Base-by-base conservation (phyloP, 2,797 vertebrate genomes). In the Anisognathus igniventris region DNA sequence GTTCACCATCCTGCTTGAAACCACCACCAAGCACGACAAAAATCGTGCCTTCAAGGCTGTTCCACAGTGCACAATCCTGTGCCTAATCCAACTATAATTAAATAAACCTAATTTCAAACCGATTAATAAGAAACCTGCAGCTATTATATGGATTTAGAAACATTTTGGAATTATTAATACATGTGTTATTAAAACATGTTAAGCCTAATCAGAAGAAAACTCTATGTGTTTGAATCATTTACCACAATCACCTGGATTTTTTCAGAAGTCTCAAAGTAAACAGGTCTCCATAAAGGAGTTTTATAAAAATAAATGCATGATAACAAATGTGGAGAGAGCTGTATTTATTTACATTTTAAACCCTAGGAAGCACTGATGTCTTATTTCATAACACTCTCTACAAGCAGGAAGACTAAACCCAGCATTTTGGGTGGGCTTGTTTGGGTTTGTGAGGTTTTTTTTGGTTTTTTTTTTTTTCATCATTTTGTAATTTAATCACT, bases 391-490 rank as follows among this genome's bases (percentile, higher is more conserved):
- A 88, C 76, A 93, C 40, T 44, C 35, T 77, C 39, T 61, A 27
- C 19, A 65, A 86, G 57, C 57, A 65, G 42, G 53, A 96, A 83
- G 47, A 65, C 35, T 50, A 91, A 88, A 80, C 12, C 9, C 47
- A 86, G 47, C 70, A 35, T 83, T 94, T 92, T 94, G 82, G 65
- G 90, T 92, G 91, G 91, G 68, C 61, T 61, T 88, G 37, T 91
- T 86, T 83, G 53, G 21, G 31, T 68, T 77, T 60, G 39, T 40
- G 44, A 88, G 37, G 10, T 37, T 37, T 10, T 10, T 37, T 37
- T 10, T 35, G 61, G 23, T n/a, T n/a, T 35, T 35, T 6, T 76
- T 90, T 48, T 90, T 54, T 67, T 28, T 83, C 82, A 78, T 14
- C 0, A 14, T 30, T 88, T 73, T 77, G 27, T 75, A 57, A 80